A percentile compares a stretch with the other conserved stretches of the same genome.
phyloP scores from a whole-genome alignment of 2,888 invertebrate genomes.

The Idaea straminata region DNA sequence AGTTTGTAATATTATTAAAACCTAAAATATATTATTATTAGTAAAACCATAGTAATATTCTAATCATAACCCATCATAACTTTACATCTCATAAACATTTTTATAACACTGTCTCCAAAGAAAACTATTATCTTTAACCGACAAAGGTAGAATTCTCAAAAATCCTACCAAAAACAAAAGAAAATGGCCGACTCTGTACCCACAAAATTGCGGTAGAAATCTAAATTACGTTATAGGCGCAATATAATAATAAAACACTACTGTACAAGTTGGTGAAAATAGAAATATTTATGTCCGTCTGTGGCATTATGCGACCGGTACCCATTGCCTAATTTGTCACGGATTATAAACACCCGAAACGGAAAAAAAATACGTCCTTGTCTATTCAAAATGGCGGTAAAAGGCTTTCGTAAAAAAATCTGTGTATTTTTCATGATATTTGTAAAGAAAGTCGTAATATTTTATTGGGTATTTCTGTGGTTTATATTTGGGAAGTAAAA shows the following conservation, averaged over 20 bases:
- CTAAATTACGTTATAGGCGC: slow-evolving; percentile 56
- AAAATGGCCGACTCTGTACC: slow-evolving; percentile 37
- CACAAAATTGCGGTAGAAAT: slow-evolving; percentile 56
- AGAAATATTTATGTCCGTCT: slow-evolving; percentile 44
- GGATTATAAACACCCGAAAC: slow-evolving; percentile 27
- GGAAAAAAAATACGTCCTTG: slow-evolving; percentile 41
- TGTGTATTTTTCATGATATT: slow-evolving; percentile 13
- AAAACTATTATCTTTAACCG: slow-evolving; percentile 29
- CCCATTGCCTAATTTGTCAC: slow-evolving; percentile 28
- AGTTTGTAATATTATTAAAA: too few species aligned
- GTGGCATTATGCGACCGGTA: slow-evolving; percentile 35
- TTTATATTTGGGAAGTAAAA: slow-evolving; percentile 5
- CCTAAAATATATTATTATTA: too few species aligned
- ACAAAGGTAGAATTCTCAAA: slow-evolving; percentile 32
- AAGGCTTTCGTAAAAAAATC: slow-evolving; percentile 18
- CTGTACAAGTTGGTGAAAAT: slow-evolving; percentile 57
- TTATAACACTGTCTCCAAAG: neutral
- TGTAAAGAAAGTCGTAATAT: slow-evolving; percentile 19
- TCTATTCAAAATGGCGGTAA: slow-evolving; percentile 15
- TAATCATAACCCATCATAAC: neutral
- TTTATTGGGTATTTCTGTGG: slow-evolving; percentile 15
- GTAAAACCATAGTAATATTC: slow-evolving; percentile 7
- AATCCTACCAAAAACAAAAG: slow-evolving; percentile 34
- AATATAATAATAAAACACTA: slow-evolving; percentile 65
- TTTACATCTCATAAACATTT: neutral